Evolutionary conservation across 2,888 invertebrate genomes (phyloP).

Genomic region (Netelia melanura): DNA sequence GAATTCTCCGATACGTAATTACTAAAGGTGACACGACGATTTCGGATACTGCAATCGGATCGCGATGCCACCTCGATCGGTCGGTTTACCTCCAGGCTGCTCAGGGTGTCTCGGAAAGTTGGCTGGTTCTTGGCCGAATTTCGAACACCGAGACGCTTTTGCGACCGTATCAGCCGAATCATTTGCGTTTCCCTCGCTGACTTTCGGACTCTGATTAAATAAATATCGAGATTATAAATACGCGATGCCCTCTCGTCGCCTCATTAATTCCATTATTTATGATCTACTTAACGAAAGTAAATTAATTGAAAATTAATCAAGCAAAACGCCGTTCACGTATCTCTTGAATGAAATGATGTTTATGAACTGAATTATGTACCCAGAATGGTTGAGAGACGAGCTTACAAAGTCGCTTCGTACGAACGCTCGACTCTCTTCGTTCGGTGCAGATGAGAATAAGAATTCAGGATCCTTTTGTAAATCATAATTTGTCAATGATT

Average conservation of each 20-base stretch:
- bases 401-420: background rate
- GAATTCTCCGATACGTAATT: slow-evolving; percentile 56
- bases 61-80: slow-evolving; percentile 15
- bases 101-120: background rate
- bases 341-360: background rate
- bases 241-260: background rate
- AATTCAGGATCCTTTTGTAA: background rate
- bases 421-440: background rate
- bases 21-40: slow-evolving; percentile 64
- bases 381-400: background rate
- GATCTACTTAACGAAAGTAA: background rate
- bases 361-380: background rate
- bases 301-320: too few species aligned
- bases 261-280: background rate
- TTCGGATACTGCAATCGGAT: slow-evolving; percentile 34
- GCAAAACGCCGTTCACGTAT: too few species aligned
- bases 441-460: background rate
- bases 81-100: slow-evolving; percentile 41
- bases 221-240: background rate
- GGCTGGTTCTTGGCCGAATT: slow-evolving; percentile 24
- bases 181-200: slow-evolving; percentile 16
- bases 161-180: slow-evolving; percentile 46
- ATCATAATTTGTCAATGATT: slow-evolving; percentile 8
- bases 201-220: slow-evolving; percentile 47
- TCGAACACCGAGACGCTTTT: slow-evolving; percentile 42